These are phyloP conservation scores for Carassius carassius DNA, from an alignment of 2,113 vertebrate genomes.

Conservation along the genomic window DNA sequence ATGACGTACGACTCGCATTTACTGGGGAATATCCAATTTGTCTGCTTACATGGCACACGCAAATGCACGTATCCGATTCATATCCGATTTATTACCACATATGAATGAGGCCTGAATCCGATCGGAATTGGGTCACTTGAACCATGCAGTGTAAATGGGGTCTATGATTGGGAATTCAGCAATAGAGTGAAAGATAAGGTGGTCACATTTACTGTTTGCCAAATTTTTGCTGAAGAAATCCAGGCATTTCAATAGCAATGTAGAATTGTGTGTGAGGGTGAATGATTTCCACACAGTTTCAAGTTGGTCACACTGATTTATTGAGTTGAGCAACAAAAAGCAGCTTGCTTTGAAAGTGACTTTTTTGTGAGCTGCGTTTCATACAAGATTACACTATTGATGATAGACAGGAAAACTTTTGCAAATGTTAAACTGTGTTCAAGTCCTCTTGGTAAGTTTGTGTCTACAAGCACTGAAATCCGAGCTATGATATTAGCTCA, in stretches of 20 bases:
- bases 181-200: not conserved
- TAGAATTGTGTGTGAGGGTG: not conserved
- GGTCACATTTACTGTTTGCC: not conserved
- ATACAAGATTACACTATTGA: not conserved
- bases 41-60: too few species aligned
- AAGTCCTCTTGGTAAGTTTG: not conserved
- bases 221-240: not conserved
- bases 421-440: not conserved
- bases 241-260: not conserved
- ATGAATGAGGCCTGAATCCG: too few species aligned
- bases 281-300: not conserved
- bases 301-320: not conserved
- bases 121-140: too few species aligned
- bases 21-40: too few species aligned
- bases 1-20: too few species aligned
- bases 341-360: not conserved
- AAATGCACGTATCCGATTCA: too few species aligned
- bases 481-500: not conserved
- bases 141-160: too few species aligned
- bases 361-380: not conserved
- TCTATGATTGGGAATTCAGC: not conserved
- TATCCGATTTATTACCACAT: too few species aligned
- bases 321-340: not conserved
- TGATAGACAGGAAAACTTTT: not conserved
- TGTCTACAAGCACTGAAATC: not conserved